Conservation (phyloP, 2,888 invertebrate species). For the Escarpia spicata region DNA sequence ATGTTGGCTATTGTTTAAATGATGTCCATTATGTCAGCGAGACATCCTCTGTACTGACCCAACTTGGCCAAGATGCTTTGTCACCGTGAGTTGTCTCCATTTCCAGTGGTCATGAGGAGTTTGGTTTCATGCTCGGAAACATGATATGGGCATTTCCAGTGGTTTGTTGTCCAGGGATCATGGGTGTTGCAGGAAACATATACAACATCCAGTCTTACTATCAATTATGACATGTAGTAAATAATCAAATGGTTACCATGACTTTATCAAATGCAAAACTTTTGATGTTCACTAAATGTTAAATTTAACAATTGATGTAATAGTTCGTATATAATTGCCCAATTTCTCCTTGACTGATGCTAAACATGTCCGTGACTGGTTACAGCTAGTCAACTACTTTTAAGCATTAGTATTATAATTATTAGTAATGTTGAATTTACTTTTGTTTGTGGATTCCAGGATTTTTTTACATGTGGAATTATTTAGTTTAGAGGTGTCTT, state of each 20-base stretch:
- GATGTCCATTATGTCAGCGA: background rate
- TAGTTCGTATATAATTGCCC: no score
- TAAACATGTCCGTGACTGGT: no score
- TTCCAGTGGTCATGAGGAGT: background rate
- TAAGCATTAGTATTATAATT: no score
- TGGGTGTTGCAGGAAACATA: background rate
- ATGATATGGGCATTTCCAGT: background rate
- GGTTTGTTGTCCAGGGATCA: background rate
- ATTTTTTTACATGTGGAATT: background rate
- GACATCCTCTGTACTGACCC: background rate
- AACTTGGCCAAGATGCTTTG: background rate
- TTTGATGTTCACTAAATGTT: no score
- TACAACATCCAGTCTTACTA: background rate
- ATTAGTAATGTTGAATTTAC: background rate
- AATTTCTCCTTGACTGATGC: no score
- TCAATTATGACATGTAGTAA: no score
- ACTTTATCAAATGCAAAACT: no score
- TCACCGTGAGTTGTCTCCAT: background rate
- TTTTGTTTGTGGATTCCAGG: background rate
- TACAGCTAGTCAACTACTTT: no score
- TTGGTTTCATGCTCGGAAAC: background rate
- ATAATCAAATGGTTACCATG: background rate
- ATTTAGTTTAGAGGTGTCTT: background rate
- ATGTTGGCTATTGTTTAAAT: background rate
- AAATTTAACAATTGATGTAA: no score